Conservation (phyloP, 2,113 vertebrate genomes). For the Pseudorectes ferrugineus region DNA sequence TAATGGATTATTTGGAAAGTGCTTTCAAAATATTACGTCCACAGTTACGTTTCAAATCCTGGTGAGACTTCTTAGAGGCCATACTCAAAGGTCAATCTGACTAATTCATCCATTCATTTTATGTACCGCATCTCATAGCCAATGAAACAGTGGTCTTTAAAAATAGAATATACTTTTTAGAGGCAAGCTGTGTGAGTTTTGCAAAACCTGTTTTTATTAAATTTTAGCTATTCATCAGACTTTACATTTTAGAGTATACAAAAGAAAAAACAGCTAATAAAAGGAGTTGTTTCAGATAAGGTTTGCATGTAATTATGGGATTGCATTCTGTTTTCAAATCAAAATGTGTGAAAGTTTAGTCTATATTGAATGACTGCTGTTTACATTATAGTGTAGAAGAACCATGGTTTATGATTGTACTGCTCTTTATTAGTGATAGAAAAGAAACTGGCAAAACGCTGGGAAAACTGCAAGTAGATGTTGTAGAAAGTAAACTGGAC, state of each 20-base stretch:
- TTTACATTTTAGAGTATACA: background rate
- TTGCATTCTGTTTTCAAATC: background rate
- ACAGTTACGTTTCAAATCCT: background rate
- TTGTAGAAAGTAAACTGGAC: background rate
- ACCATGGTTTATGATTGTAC: background rate
- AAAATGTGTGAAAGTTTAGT: background rate
- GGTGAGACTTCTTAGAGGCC: background rate
- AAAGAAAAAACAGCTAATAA: background rate
- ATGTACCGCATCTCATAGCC: background rate
- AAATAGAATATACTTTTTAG: background rate
- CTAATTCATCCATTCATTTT: background rate
- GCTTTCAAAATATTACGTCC: background rate
- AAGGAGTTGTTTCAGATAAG: background rate
- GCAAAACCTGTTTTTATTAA: background rate
- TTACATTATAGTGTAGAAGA: background rate
- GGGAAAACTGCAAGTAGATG: background rate
- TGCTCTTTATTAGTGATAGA: background rate
- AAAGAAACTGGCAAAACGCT: background rate
- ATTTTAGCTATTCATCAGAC: background rate
- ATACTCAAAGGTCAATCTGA: background rate
- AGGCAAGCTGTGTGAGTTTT: background rate
- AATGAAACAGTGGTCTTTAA: background rate
- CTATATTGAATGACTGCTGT: background rate
- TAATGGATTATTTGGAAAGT: background rate
- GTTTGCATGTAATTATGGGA: background rate